Base-by-base conservation (phyloP, 2,113 vertebrate species). In the Maccullochella peelii region DNA sequence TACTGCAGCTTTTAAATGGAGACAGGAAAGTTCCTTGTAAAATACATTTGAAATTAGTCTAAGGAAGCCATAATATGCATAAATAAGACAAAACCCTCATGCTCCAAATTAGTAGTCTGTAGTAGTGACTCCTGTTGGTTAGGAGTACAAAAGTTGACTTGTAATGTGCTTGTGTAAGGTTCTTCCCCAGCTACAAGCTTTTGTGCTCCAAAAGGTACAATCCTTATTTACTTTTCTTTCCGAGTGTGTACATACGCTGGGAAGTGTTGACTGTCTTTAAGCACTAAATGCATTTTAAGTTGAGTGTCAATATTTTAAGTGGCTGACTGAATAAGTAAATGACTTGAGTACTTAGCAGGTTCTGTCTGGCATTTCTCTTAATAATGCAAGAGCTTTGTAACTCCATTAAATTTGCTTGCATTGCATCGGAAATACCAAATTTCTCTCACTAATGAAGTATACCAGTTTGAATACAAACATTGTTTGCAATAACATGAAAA, bases 301-400 rank as follows among this genome's bases (percentile, higher is more conserved):
- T 69, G 47, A 69, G 50, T 73, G 80, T 86, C 67, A 73, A 73
- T 77, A 75, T 82, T 86, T 69, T 57, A 82, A 82, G 67, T 67
- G 66, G 74, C 27, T 76, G 44, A 21, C 42, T 50, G 36, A 69
- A 69, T 62, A 33, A 52, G 54, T 80, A 79, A 77, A 77, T 69
- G 82, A 63, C 40, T 73, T n/a, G 71, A 73, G 61, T 73, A 23
- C 61, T 69, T 40, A 62, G 47, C 21, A 57, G 38, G 74, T 78
- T 72, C 42, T 75, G 20, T 70, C 27, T 63, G 36, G 25, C 77
- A 68, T 77, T 79, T 70, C 27, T 84, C 55, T 82, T 78, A 75
- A 78, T 86, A 83, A 81, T 81, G 40, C 58, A 86, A 36, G 30
- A 79, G 73, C 54, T 78, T 33, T 84, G 58, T 78, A 54, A 63